Percentiles rank a stretch among this genome's conserved stretches.
Evolutionary conservation across 2,888 invertebrate species (phyloP).

Genomic region (Tetragnatha montana): DNA sequence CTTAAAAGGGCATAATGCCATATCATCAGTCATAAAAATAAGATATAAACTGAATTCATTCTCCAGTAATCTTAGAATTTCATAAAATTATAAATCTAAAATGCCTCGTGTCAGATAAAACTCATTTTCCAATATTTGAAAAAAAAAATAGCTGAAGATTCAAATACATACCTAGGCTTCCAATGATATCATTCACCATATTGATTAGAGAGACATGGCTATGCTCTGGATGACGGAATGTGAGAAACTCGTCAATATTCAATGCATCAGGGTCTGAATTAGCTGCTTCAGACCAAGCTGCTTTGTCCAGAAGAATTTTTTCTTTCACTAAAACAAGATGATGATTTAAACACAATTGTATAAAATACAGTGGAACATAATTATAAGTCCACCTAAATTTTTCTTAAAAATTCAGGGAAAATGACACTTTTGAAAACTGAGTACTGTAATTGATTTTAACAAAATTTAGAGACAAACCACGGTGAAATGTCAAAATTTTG

Average conservation of each 20-base stretch:
- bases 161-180: constrained; percentile 80
- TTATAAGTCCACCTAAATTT: no score
- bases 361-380: no score
- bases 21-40: no score
- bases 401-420: not conserved
- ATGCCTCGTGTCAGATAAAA: no score
- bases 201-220: constrained; percentile 82
- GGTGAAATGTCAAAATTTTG: no score
- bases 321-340: constrained; percentile 78
- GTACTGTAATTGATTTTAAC: no score
- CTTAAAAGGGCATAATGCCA: no score
- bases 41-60: no score
- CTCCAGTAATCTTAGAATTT: no score
- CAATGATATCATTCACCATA: constrained; percentile 85
- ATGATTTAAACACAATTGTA: no score
- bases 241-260: constrained; percentile 85
- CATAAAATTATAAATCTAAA: no score
- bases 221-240: constrained; percentile 89
- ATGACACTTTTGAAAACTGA: not conserved
- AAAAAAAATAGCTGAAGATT: not conserved
- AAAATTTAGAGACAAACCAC: no score
- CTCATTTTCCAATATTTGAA: not conserved
- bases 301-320: constrained; percentile 85
- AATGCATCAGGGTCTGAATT: constrained; percentile 84
- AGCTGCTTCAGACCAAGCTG: constrained; percentile 86